phyloP scores from a whole-genome alignment of 2,888 invertebrate genomes.

The Drosophila eohydei region DNA sequence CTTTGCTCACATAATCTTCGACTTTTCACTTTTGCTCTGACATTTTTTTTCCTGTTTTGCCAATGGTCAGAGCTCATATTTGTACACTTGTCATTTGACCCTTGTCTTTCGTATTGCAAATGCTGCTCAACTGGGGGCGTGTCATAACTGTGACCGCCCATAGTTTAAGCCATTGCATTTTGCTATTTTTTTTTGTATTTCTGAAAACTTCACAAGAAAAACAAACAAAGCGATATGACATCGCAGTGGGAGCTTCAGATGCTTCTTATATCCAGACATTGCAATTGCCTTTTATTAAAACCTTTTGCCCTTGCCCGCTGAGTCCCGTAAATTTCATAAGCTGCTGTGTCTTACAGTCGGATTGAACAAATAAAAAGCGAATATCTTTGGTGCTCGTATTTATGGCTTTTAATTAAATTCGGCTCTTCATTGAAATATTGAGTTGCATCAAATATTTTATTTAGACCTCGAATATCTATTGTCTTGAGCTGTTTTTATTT shows the following conservation, averaged over 20 bases:
- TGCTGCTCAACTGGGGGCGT: not conserved
- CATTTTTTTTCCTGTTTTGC: conserved; percentile 1
- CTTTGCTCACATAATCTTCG: not conserved
- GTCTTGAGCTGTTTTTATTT: conserved; percentile 2
- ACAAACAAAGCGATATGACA: not conserved
- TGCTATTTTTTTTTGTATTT: conserved; percentile 18
- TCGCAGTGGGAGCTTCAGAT: not conserved
- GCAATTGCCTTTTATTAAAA: conserved; percentile 11
- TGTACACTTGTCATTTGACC: conserved; percentile 37
- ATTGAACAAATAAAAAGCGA: conserved; percentile 14
- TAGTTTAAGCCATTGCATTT: conserved; percentile 36
- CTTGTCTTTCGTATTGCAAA: conserved; percentile 10
- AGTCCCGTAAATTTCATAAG: not conserved
- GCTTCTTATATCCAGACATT: conserved; percentile 11
- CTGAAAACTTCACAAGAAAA: conserved; percentile 19
- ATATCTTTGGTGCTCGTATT: conserved; percentile 6
- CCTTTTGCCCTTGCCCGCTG: not conserved
- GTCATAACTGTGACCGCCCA: conserved; percentile 13
- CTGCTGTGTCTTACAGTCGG: not conserved
- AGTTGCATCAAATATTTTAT: conserved; percentile 9
- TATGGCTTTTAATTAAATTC: conserved; percentile 41
- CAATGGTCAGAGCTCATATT: conserved; percentile 23
- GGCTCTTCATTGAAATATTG: conserved; percentile 1
- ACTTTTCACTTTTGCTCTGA: not conserved
- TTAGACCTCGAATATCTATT: not conserved